Conservation (phyloP, 1,140 invertebrate species). For the Trichomalopsis sarcophagae region DNA sequence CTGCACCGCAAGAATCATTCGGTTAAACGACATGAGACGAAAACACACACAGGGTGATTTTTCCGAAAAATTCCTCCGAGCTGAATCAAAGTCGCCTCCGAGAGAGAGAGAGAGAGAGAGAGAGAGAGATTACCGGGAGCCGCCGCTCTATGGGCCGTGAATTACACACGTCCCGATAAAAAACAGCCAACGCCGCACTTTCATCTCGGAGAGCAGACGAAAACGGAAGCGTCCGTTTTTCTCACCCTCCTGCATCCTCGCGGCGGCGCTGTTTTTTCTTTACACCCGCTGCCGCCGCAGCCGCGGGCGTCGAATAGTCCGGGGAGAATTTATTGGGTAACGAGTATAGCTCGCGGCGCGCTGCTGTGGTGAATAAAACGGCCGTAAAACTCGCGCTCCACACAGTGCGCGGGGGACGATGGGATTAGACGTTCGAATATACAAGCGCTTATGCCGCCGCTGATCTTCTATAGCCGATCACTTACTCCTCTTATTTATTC, state of each 20-base stretch:
- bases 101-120: too few species aligned
- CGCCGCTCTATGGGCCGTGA: too few species aligned
- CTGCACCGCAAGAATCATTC: background rate
- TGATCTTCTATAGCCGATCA: background rate
- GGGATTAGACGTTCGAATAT: constrained; percentile 61
- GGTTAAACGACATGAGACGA: too few species aligned
- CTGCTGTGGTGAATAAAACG: constrained; percentile 60
- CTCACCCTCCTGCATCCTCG: background rate
- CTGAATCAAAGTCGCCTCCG: too few species aligned
- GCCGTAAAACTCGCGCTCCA: constrained; percentile 54
- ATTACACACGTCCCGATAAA: background rate
- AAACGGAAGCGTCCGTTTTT: constrained; percentile 17
- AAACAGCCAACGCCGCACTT: background rate
- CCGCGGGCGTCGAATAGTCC: constrained; percentile 41
- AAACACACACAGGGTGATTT: too few species aligned
- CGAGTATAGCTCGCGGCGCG: constrained; percentile 36
- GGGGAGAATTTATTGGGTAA: constrained; percentile 61
- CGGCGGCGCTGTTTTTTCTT: background rate
- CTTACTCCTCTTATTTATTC: background rate
- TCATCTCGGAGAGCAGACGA: background rate
- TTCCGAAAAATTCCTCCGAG: too few species aligned
- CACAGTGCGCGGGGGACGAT: constrained; percentile 3
- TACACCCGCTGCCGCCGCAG: background rate
- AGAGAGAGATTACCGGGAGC: too few species aligned
- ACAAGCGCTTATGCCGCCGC: constrained; percentile 44